These are phyloP conservation scores for Hemiprocne comata DNA, from an alignment of 2,113 vertebrate genomes.

Conservation along the genomic window DNA sequence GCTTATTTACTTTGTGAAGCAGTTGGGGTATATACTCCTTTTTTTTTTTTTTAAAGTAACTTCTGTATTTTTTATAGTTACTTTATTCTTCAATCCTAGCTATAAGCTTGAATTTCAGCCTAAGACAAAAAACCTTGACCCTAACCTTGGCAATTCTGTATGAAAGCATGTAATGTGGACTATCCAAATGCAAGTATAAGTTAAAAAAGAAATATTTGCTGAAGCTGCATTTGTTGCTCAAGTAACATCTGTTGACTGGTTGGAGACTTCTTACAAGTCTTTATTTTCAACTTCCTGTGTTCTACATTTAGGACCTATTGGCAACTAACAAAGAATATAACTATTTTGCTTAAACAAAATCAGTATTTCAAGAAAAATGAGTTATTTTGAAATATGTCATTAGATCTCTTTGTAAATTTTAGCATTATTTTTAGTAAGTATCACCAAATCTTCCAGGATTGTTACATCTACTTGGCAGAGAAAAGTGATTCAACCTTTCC, in stretches of 20 bases:
- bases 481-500: conserved; percentile 60
- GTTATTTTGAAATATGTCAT: not conserved
- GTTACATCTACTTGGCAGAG: conserved; percentile 54
- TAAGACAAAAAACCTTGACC: not conserved
- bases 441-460: conserved; percentile 32
- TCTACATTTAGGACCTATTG: not conserved
- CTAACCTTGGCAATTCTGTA: not conserved
- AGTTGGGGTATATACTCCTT: not conserved
- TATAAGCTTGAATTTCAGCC: not conserved
- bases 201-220: not conserved
- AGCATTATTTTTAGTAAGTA: conserved; percentile 42
- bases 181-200: not conserved
- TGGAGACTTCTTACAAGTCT: not conserved
- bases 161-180: not conserved
- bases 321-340: not conserved
- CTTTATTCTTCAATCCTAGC: not conserved
- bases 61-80: not conserved
- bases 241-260: not conserved
- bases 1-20: not conserved
- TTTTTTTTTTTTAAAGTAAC: not conserved
- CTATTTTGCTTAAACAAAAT: not conserved
- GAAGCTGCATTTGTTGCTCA: not conserved
- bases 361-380: not conserved
- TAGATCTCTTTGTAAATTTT: conserved; percentile 3
- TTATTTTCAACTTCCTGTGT: not conserved